A percentile compares a stretch with the other conserved stretches of the same genome.
These are phyloP conservation scores for Orbicella faveolata DNA, from an alignment of 64 coral and sea anemone species.

Conservation along the genomic window DNA sequence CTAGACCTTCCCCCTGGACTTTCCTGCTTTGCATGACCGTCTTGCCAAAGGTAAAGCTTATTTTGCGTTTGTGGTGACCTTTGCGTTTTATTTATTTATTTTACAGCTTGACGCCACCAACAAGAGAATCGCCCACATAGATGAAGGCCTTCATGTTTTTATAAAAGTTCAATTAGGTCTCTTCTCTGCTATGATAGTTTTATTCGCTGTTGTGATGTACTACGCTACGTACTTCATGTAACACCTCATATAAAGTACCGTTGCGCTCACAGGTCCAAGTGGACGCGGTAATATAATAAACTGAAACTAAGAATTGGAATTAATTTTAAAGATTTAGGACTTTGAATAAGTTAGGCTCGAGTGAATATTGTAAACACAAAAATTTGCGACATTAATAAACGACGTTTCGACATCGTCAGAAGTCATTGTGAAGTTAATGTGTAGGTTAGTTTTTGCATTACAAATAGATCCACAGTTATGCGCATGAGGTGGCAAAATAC, in stretches of 20 bases:
- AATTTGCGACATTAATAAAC: too few relatives aligned
- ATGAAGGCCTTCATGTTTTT: conserved; percentile 79
- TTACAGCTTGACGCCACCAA: conserved; percentile 65
- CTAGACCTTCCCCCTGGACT: too few relatives aligned
- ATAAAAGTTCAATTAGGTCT: conserved; percentile 91
- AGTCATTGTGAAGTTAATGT: too few relatives aligned
- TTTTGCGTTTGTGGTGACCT: too few relatives aligned
- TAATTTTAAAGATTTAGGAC: background rate
- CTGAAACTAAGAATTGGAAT: background rate
- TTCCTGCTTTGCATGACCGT: too few relatives aligned
- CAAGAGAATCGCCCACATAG: conserved; percentile 68
- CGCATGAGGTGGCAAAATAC: too few relatives aligned
- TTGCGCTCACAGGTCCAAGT: background rate
- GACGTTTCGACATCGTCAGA: too few relatives aligned
- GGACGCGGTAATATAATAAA: background rate
- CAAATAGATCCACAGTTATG: too few relatives aligned
- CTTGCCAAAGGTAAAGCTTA: too few relatives aligned
- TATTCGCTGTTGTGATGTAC: conserved; percentile 80
- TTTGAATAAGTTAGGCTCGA: too few relatives aligned
- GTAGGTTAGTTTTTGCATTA: too few relatives aligned
- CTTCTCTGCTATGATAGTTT: conserved; percentile 73
- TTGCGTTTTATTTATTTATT: background rate
- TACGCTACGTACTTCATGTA: conserved; percentile 53
- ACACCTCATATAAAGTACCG: background rate
- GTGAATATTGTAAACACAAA: too few relatives aligned